Percentiles rank a stretch among this genome's conserved stretches.
phyloP scores from a whole-genome alignment of 2,888 invertebrate genomes.

The Pseudococcus viburni region DNA sequence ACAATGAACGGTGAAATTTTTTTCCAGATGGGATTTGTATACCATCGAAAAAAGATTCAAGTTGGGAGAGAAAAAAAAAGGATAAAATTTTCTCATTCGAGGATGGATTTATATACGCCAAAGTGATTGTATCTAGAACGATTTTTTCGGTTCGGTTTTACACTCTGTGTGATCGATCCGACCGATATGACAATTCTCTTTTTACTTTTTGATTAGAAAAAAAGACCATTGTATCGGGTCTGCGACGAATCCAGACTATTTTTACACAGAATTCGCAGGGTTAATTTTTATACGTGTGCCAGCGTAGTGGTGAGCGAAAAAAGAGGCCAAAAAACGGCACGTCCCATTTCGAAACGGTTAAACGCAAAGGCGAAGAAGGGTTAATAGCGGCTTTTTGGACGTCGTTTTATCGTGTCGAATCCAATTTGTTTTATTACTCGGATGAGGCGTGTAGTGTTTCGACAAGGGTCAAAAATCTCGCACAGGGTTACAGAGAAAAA shows the following conservation, averaged over 20 bases:
- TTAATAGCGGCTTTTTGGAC: constrained; percentile 41
- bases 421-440: constrained; percentile 44
- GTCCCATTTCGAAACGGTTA: constrained; percentile 1
- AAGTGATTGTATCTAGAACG: neutral
- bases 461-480: constrained; percentile 43
- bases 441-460: constrained; percentile 43
- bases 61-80: neutral
- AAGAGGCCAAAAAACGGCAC: neutral
- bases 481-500: neutral
- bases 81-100: neutral
- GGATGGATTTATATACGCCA: neutral
- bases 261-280: neutral
- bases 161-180: neutral
- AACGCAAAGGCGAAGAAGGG: constrained; percentile 37
- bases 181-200: neutral
- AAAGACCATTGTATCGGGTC: neutral
- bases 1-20: neutral
- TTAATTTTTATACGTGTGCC: neutral
- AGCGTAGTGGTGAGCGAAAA: neutral
- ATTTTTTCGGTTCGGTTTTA: neutral
- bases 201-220: neutral
- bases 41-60: neutral
- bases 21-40: neutral
- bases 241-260: neutral
- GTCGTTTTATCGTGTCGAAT: constrained; percentile 47